Conservation (phyloP, 2,888 invertebrate species). For the Allacma fusca region DNA sequence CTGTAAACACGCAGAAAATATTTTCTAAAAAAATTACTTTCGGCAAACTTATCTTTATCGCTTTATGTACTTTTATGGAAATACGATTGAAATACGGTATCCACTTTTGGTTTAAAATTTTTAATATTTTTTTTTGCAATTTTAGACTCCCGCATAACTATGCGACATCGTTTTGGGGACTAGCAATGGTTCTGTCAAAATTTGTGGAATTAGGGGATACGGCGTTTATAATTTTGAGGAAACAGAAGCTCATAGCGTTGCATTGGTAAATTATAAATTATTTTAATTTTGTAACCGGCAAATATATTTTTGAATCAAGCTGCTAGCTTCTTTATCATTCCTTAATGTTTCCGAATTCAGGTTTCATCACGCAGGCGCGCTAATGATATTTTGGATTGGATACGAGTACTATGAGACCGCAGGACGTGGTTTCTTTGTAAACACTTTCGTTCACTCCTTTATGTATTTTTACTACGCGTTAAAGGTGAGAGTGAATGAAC, state of each 20-base stretch:
- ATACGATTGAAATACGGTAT: no score
- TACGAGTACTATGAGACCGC: not conserved
- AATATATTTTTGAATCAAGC: no score
- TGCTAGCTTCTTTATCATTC: no score
- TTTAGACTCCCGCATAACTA: no score
- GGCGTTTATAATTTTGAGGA: conserved; percentile 1
- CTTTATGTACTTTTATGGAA: no score
- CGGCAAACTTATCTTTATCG: no score
- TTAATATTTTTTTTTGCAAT: no score
- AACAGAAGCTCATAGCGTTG: not conserved
- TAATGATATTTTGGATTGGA: not conserved
- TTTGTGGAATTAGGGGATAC: not conserved
- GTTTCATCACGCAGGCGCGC: not conserved
- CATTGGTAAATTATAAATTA: conserved; percentile 9
- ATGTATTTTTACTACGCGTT: not conserved
- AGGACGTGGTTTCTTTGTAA: not conserved
- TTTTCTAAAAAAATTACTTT: no score
- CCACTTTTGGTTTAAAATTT: no score
- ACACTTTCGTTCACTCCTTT: not conserved
- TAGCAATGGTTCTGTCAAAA: not conserved
- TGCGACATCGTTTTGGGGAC: not conserved
- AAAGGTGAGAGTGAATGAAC: not conserved
- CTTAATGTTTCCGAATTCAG: no score
- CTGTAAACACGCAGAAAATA: no score
- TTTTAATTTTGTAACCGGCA: no score